phyloP scores from a whole-genome alignment of 53 echinoderm and acorn worm species.

The Mesocentrotus franciscanus region DNA sequence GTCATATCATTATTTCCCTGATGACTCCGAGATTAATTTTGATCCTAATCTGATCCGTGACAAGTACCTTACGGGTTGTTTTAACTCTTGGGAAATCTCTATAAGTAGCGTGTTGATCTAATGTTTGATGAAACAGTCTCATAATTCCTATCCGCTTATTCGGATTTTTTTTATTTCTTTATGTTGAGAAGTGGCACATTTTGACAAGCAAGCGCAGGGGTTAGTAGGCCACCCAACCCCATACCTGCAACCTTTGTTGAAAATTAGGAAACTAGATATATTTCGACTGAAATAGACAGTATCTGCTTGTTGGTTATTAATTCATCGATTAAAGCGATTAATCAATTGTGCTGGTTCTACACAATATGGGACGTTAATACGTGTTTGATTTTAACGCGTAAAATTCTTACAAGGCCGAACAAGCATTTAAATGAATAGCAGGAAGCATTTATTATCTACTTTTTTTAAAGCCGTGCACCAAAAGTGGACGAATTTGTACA shows the following conservation, averaged over 20 bases:
- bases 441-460: no score
- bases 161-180: background rate
- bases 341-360: no score
- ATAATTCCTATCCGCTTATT: background rate
- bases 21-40: constrained; percentile 21
- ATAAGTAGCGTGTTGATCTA: constrained; percentile 29
- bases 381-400: no score
- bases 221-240: background rate
- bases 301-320: background rate
- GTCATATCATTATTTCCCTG: constrained; percentile 36
- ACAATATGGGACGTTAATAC: no score
- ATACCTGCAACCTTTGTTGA: background rate
- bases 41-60: constrained; percentile 31
- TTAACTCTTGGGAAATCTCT: constrained; percentile 39
- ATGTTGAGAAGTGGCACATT: background rate
- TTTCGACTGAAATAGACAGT: background rate
- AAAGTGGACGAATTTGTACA: no score
- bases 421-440: no score
- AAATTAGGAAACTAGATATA: background rate
- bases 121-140: background rate
- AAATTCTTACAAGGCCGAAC: no score
- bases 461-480: no score
- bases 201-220: background rate
- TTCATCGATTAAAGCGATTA: no score
- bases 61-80: background rate